A percentile compares a stretch with the other conserved stretches of the same genome.
Conservation (phyloP, 2,888 invertebrate genomes). For the Scaptomyza flava region DNA sequence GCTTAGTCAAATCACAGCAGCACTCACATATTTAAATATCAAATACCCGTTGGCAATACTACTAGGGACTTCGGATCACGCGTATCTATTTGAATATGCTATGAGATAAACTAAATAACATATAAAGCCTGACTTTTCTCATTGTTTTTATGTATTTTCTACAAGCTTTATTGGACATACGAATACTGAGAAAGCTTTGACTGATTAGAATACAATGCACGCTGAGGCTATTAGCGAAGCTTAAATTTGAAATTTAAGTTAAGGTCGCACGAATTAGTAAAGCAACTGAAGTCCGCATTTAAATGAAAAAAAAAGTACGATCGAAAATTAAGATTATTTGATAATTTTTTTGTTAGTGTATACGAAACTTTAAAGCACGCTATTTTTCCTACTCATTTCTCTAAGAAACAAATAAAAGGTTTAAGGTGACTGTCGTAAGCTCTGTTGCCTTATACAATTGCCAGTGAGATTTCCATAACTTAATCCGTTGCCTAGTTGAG, state of each 20-base stretch:
- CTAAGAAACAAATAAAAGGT: conserved; percentile 29
- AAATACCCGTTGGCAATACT: background rate
- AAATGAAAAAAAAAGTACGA: no score
- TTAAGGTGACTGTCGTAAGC: conserved; percentile 52
- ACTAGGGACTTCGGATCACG: background rate
- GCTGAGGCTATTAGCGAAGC: no score
- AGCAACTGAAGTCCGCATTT: no score
- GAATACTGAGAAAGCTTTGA: no score
- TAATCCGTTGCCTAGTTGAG: conserved; percentile 35
- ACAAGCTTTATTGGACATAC: no score
- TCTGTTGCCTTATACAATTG: conserved; percentile 23
- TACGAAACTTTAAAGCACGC: no score
- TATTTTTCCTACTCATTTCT: conserved; percentile 17
- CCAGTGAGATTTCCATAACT: conserved; percentile 37
- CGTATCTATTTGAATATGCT: background rate
- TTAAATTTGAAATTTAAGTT: no score
- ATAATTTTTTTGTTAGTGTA: no score
- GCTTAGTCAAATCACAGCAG: conserved; percentile 57
- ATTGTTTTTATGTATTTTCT: background rate
- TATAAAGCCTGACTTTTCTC: background rate
- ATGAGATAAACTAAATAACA: background rate
- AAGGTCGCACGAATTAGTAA: no score
- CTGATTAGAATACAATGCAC: no score
- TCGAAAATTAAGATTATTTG: no score
- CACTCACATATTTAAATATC: background rate